Evolutionary conservation across 1,140 invertebrate genomes (phyloP), one percentile per base, ranked within the genome.

Genomic region (Brachionus plicatilis): DNA sequence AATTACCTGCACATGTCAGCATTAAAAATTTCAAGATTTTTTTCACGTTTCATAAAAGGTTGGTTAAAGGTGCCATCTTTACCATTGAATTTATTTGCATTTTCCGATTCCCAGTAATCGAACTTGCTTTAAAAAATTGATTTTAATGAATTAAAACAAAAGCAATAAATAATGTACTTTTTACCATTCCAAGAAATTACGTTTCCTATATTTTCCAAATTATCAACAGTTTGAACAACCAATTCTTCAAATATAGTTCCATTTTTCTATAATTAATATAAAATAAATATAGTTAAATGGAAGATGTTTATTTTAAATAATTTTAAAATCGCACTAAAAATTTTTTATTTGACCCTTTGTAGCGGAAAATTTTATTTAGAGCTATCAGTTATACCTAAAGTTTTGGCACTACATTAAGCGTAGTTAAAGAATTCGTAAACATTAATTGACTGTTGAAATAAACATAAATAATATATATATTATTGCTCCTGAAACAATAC

Each of bases 1-100:
- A 75, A 17, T 29, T 50, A 76, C 72, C 72, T 50, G 72, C 82
- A 83, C 20, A 83, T 45, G 20, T 83, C 82, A 2, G 37, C 12
- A 70, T 17, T 68, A 27, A 70, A 83, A 17, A 29, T 29, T 24
- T 70, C 12, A 27, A 83, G 20, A 12, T 68, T 14, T 29, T 45
- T 3, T 9, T 70, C 37, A 17, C 43, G 37, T 29, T 27, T 8
- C 11, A 68, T 14, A 4, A 50, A 70, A 37, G 27, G 27, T 8
- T 37, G 60, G 41, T 33, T 33, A 14, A 68, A 83, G 14, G 11
- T 47, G n/a, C 82, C 82, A 56, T 83, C 82, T n/a, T 12, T 70
- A 1, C 82, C 82, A 12, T 50, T 70, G 2, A 83, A 70, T 56
- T 50, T 0, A 47, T 83, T 83, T 17, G 65, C 65, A 14, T 29